Conservation (phyloP, 2,113 vertebrate genomes). For the Nyctereutes procyonoides region DNA sequence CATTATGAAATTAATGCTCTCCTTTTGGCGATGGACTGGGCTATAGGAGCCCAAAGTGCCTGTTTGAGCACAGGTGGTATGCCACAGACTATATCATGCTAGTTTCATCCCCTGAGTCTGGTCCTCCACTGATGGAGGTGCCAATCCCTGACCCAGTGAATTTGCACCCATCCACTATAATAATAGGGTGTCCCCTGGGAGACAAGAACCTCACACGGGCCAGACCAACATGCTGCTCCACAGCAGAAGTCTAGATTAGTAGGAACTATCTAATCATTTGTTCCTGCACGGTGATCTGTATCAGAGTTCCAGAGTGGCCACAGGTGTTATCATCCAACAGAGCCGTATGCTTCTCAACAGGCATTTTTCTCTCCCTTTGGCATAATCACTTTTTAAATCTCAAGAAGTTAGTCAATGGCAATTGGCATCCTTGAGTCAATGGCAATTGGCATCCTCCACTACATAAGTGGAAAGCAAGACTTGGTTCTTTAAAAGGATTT, state of each 20-base stretch:
- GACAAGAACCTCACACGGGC: not conserved
- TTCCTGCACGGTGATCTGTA: not conserved
- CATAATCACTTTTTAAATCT: not conserved
- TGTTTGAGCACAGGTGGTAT: not conserved
- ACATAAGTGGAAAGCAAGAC: not conserved
- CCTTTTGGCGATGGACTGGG: rapidly evolving
- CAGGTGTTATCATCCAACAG: not conserved
- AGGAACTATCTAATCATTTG: not conserved
- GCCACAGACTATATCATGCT: not conserved
- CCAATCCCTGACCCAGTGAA: not conserved
- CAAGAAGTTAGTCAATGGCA: not conserved
- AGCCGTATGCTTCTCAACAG: not conserved
- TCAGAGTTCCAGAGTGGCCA: too few species aligned
- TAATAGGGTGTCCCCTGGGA: not conserved
- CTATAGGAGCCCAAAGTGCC: rapidly evolving
- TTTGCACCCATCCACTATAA: not conserved
- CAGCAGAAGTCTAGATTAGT: not conserved
- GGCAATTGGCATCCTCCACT: too few species aligned
- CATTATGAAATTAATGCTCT: not conserved
- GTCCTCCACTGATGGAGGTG: not conserved
- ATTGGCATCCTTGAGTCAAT: not conserved
- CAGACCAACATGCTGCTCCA: rapidly evolving
- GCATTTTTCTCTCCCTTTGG: not conserved
- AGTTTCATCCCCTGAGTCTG: not conserved
- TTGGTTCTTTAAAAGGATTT: not conserved